Conservation (phyloP, 1,140 invertebrate genomes). For the Sinella curviseta region DNA sequence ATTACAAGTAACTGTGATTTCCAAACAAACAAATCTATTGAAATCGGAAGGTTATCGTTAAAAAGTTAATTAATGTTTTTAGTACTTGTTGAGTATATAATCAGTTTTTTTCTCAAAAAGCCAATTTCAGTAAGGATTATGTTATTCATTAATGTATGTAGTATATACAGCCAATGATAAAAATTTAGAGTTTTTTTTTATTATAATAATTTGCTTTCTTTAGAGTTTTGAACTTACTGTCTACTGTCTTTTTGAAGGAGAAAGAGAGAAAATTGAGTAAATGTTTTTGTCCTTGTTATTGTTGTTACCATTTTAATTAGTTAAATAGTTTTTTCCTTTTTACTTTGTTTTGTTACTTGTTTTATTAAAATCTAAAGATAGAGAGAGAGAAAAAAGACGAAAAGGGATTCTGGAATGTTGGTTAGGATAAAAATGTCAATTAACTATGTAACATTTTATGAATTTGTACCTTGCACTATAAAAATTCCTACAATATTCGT, state of each 20-base stretch:
- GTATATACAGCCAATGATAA: too few relatives aligned
- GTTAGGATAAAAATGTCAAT: background rate
- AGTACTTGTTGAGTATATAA: conserved; percentile 15
- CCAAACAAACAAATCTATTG: too few relatives aligned
- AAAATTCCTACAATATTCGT: background rate
- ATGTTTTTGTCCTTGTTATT: conserved; percentile 10
- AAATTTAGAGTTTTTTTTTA: too few relatives aligned
- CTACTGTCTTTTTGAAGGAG: conserved; percentile 22
- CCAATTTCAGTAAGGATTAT: too few relatives aligned
- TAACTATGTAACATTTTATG: too few relatives aligned
- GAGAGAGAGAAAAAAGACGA: conserved; percentile 1
- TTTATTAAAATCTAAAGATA: background rate
- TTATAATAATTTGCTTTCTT: background rate
- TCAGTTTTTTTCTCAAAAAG: too few relatives aligned
- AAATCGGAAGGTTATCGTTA: background rate
- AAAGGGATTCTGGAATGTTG: background rate
- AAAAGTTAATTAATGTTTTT: background rate
- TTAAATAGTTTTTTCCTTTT: background rate
- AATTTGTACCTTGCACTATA: background rate
- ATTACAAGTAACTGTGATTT: too few relatives aligned
- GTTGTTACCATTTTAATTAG: background rate
- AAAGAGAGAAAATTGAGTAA: conserved; percentile 25
- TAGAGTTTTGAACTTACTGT: conserved; percentile 16
- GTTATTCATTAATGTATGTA: too few relatives aligned
- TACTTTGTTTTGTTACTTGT: background rate